Conservation (phyloP, 2,113 vertebrate genomes). For the Microtus richardsoni region DNA sequence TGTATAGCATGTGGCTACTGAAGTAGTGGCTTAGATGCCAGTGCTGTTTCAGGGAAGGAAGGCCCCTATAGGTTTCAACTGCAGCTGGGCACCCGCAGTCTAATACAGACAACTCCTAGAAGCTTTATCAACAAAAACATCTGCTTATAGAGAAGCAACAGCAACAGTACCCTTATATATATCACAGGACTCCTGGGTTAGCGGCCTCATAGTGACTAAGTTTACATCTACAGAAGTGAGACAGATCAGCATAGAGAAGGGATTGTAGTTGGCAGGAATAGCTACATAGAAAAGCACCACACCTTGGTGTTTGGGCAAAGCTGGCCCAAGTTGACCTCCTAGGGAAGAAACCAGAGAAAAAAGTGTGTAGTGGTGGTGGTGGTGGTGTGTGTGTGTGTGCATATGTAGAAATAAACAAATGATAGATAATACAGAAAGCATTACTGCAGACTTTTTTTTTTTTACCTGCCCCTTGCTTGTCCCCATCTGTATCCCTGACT, state of each 20-base stretch:
- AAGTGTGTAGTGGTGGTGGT: not conserved
- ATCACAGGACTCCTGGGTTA: not conserved
- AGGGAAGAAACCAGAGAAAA: not conserved
- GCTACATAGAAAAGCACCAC: not conserved
- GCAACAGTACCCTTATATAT: not conserved
- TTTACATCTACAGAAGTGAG: not conserved
- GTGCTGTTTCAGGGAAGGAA: not conserved
- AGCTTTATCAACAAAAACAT: not conserved
- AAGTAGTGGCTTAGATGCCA: not conserved
- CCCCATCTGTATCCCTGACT: not conserved
- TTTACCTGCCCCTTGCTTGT: not conserved
- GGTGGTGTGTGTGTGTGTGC: not conserved
- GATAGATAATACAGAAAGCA: not conserved
- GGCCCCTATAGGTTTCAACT: not conserved
- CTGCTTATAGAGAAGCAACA: not conserved
- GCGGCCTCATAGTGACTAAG: rapidly evolving
- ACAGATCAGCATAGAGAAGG: not conserved
- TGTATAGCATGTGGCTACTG: no score
- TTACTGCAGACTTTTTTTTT: not conserved
- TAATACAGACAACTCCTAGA: not conserved
- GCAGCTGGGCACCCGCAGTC: not conserved
- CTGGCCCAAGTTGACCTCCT: not conserved
- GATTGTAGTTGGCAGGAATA: not conserved
- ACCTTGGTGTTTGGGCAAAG: not conserved
- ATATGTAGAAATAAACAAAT: not conserved